Conservation (phyloP, 2,797 vertebrate species). For the Thripadectes ignobilis region DNA sequence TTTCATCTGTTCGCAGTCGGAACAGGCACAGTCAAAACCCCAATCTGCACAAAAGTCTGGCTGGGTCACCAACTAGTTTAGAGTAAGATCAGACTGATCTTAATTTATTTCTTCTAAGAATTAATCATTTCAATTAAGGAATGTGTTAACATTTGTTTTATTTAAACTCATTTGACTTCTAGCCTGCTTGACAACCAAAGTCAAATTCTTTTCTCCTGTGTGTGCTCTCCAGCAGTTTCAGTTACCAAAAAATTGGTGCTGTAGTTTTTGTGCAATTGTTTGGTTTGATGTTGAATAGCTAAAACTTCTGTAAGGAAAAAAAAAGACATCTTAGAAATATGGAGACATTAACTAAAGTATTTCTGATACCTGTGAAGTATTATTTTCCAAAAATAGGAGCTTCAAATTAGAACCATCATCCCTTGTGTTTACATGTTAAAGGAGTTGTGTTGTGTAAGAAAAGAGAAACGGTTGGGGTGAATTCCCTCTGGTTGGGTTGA, state of each 20-base stretch:
- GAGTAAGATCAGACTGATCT: conserved; percentile 50
- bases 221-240: conserved; percentile 17
- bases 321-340: neutral
- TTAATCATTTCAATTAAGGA: conserved; percentile 60
- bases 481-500: neutral
- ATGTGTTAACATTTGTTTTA: conserved; percentile 39
- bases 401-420: neutral
- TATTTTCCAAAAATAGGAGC: conserved; percentile 8
- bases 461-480: neutral
- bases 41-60: conserved; percentile 94
- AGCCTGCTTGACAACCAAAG: neutral
- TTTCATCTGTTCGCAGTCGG: conserved; percentile 94
- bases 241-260: conserved; percentile 39
- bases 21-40: conserved; percentile 98
- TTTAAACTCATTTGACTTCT: conserved; percentile 14
- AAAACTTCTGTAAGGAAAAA: neutral
- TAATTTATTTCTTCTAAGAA: neutral
- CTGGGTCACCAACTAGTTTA: conserved; percentile 65
- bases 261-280: conserved; percentile 9
- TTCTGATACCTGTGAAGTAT: conserved; percentile 54
- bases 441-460: neutral
- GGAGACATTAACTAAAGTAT: neutral
- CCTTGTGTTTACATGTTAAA: conserved; percentile 65
- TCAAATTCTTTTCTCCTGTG: conserved; percentile 5
- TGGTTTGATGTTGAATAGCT: neutral